Percentiles rank a stretch among this genome's conserved stretches.
phyloP scores from a whole-genome alignment of 2,888 invertebrate genomes.

The Oligia latruncula region DNA sequence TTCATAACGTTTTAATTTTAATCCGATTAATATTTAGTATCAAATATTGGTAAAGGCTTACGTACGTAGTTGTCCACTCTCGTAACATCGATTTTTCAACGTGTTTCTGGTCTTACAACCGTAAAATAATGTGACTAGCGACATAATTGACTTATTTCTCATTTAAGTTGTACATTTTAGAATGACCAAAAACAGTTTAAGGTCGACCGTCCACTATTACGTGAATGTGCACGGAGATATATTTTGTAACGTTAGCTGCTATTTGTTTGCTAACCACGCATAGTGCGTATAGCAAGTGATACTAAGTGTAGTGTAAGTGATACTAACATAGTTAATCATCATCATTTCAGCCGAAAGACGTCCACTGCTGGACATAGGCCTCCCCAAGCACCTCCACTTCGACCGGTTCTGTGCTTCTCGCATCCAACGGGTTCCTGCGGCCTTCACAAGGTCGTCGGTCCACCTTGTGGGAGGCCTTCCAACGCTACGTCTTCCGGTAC shows the following conservation, averaged over 20 bases:
- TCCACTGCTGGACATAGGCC: too few species aligned
- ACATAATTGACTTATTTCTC: not conserved
- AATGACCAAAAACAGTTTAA: not conserved
- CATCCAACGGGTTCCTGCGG: too few species aligned
- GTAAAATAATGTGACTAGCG: not conserved
- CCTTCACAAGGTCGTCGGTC: too few species aligned
- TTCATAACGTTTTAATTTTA: constrained; percentile 17
- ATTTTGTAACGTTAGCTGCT: not conserved
- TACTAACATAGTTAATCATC: too few species aligned
- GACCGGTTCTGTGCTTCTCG: too few species aligned
- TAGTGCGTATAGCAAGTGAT: not conserved
- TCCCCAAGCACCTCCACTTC: too few species aligned
- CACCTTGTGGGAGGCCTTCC: too few species aligned
- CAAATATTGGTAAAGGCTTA: not conserved
- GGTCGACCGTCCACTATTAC: not conserved
- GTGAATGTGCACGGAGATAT: not conserved
- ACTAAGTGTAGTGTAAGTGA: too few species aligned
- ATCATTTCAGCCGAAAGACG: too few species aligned
- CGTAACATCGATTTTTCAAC: not conserved
- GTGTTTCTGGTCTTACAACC: not conserved
- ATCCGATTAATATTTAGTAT: constrained; percentile 2
- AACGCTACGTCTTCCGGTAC: too few species aligned
- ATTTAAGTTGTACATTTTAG: not conserved
- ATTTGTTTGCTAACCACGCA: not conserved
- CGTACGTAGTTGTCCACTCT: not conserved